These are phyloP conservation scores for Lepus townsendii DNA, from an alignment of 2,797 vertebrate species.

Conservation along the genomic window DNA sequence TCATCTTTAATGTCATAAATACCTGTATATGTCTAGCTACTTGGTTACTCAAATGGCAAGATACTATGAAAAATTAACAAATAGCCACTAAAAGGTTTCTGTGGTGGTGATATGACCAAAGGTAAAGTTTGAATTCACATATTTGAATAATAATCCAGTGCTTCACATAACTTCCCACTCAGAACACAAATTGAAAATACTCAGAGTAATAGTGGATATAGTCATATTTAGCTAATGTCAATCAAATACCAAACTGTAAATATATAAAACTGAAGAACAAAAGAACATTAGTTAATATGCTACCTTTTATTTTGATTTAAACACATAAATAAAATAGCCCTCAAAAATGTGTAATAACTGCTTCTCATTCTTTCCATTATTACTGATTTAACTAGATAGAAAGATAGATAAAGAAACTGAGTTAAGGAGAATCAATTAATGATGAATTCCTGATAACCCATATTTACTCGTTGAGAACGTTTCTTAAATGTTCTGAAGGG, in stretches of 20 bases:
- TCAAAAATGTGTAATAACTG: constrained; percentile 23
- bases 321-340: background rate
- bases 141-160: constrained; percentile 34
- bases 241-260: background rate
- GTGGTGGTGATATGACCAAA: background rate
- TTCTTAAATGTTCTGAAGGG: background rate
- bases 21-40: constrained; percentile 8
- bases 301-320: constrained; percentile 56
- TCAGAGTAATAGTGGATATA: background rate
- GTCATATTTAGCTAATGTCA: background rate
- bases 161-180: constrained; percentile 28
- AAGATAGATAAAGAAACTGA: background rate
- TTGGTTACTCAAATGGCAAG: constrained; percentile 7
- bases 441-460: background rate
- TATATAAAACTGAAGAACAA: background rate
- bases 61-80: constrained; percentile 40
- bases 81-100: background rate
- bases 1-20: background rate
- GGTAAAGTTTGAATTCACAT: background rate
- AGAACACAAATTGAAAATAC: constrained; percentile 31
- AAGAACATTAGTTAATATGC: background rate
- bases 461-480: background rate
- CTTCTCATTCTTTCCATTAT: background rate
- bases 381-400: constrained; percentile 20
- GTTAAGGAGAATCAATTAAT: constrained; percentile 7